Base-by-base conservation (phyloP, 2,888 invertebrate genomes). In the Ophion slaviceki region DNA sequence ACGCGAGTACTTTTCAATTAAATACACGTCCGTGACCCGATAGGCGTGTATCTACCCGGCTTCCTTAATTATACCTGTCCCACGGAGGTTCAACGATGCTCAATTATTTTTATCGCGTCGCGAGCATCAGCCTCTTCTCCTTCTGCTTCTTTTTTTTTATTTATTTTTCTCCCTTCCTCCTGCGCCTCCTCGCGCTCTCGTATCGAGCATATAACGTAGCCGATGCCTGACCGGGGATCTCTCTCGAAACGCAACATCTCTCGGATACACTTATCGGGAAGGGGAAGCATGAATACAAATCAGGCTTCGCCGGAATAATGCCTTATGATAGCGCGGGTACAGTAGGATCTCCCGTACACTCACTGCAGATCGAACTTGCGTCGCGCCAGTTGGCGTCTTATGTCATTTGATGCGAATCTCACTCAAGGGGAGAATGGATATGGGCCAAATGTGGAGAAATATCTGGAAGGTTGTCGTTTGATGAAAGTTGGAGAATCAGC, bases 101-200 rank as follows among this genome's bases (percentile, higher is more conserved):
- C 85, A 85, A 85, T 85, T 85, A 85, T 82, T 85, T 85, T 80
- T 85, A 85, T 85, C 85, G 85, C 79, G 76, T 76, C 82, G 45
- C 75, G 79, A 71, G 82, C 82, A 82, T 85, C 85, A 71, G 57
- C 76, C 76, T 80, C 66, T 78, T 77, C 47, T 71, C 45, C 61
- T 20, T 24, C 47, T 71, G 45, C 61, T 17, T 24, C 36, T 75
- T 20, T 59, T 40, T 40, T 74, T 40, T 79, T 24, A 14, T 36
- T 40, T 67, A 20, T 74, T 1, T 14, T 32, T 20, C 28, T 74
- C 36, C 57, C 47, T 45, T 80, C 45, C 45, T 62, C 47, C 64
- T 76, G 32, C 75, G n/a, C 45, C 11, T 76, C 47, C 36, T 57
- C 66, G 53, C 17, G 14, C 53, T 53, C 53, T 64, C 66, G 64